These are phyloP conservation scores for Tangara arthus DNA, from an alignment of 2,797 vertebrate species.

Conservation along the genomic window DNA sequence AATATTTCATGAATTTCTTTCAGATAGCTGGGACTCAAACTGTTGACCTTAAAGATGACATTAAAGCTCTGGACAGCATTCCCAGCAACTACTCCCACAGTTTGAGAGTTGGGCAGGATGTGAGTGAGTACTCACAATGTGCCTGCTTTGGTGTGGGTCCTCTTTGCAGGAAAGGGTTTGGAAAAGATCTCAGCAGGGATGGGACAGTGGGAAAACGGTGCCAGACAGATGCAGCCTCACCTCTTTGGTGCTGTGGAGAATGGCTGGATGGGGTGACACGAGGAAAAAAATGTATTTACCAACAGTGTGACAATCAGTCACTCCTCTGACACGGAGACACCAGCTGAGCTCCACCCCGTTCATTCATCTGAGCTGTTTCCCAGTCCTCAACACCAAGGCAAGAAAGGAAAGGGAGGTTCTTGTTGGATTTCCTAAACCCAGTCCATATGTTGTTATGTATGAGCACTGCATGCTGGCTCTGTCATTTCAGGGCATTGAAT, in stretches of 20 bases:
- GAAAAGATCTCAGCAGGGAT: not conserved
- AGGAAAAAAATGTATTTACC: not conserved
- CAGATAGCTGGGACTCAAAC: not conserved
- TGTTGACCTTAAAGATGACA: not conserved
- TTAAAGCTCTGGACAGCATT: not conserved
- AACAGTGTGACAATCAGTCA: not conserved
- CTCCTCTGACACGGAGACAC: not conserved
- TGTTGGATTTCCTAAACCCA: not conserved
- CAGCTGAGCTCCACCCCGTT: not conserved
- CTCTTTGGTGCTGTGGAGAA: not conserved
- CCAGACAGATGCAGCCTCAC: not conserved
- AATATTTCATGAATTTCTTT: slow-evolving; percentile 14
- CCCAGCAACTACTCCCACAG: not conserved
- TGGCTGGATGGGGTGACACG: not conserved
- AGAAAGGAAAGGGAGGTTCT: not conserved
- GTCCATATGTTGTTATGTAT: not conserved
- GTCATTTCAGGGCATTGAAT: not conserved
- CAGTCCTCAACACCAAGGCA: not conserved
- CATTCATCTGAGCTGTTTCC: not conserved
- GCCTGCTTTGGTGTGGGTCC: fast-evolving
- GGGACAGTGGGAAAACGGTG: not conserved
- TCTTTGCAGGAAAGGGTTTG: not conserved
- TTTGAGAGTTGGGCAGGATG: not conserved
- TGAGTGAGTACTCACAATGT: fast-evolving
- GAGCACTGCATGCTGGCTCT: not conserved